Evolutionary conservation across 2,888 invertebrate genomes (phyloP).

Genomic region (Tetanocera ferruginea): DNA sequence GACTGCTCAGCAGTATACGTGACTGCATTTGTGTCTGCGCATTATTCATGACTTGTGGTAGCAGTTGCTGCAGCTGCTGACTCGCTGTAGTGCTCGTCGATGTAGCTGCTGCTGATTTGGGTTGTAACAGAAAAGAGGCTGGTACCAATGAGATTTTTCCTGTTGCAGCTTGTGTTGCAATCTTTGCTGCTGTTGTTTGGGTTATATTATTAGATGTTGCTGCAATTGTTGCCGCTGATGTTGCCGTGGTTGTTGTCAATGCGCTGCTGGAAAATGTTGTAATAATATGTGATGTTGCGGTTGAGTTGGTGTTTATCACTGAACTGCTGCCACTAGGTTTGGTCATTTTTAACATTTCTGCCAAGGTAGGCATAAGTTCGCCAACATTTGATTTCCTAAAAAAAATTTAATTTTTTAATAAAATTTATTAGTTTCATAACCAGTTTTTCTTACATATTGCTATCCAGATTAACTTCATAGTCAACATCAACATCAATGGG

Average conservation of each 20-base stretch:
- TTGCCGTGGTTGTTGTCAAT: conserved; percentile 37
- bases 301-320: conserved; percentile 49
- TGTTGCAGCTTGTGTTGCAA: conserved; percentile 34
- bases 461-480: conserved; percentile 29
- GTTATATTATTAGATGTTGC: conserved; percentile 40
- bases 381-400: conserved; percentile 31
- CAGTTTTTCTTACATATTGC: neutral
- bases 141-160: conserved; percentile 69
- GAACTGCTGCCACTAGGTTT: conserved; percentile 52
- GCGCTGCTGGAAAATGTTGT: conserved; percentile 35
- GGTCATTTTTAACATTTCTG: conserved; percentile 59
- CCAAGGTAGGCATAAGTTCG: conserved; percentile 52
- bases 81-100: conserved; percentile 17
- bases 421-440: neutral
- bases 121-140: conserved; percentile 68
- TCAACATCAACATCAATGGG: conserved; percentile 67
- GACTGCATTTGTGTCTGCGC: conserved; percentile 41
- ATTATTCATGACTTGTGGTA: conserved; percentile 43
- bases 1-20: conserved; percentile 56
- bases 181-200: conserved; percentile 36
- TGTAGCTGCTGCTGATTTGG: conserved; percentile 49
- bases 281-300: conserved; percentile 21
- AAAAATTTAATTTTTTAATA: neutral
- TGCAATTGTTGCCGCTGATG: conserved; percentile 48
- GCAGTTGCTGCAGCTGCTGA: conserved; percentile 38